A percentile compares a stretch with the other conserved stretches of the same genome.
Evolutionary conservation across 2,113 vertebrate species (phyloP).

Genomic region (Xiphophorus couchianus): DNA sequence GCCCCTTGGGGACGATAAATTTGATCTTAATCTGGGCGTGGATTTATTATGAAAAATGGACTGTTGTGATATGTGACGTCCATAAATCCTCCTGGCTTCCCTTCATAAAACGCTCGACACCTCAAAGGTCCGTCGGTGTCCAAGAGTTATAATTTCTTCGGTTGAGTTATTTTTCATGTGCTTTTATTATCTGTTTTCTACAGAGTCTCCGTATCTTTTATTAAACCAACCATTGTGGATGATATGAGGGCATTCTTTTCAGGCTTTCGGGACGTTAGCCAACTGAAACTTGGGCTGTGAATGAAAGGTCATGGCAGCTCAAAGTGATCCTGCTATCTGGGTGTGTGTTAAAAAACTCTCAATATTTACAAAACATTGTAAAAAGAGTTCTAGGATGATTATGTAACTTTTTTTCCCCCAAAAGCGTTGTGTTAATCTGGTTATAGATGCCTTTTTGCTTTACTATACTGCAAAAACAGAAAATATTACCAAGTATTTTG

Average conservation of each 20-base stretch:
- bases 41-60: not conserved
- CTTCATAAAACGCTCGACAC: conserved; percentile 3
- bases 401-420: not conserved
- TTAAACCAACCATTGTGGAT: conserved; percentile 20
- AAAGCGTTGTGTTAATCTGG: not conserved
- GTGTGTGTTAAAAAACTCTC: not conserved
- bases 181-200: conserved; percentile 28
- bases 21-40: not conserved
- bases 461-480: no score
- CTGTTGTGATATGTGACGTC: not conserved
- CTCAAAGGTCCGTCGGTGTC: not conserved
- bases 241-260: conserved; percentile 29
- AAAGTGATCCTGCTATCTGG: not conserved
- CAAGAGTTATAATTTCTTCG: conserved; percentile 5
- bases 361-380: no score
- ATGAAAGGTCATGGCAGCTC: not conserved
- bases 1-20: no score
- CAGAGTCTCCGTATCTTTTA: conserved; percentile 12
- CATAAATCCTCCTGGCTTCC: not conserved
- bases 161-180: conserved; percentile 19
- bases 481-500: no score
- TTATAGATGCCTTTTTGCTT: not conserved
- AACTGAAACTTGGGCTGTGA: conserved; percentile 43
- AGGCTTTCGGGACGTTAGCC: conserved; percentile 24
- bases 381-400: no score